These are phyloP conservation scores for Mirza zaza DNA, from an alignment of 2,113 vertebrate genomes.

Conservation along the genomic window DNA sequence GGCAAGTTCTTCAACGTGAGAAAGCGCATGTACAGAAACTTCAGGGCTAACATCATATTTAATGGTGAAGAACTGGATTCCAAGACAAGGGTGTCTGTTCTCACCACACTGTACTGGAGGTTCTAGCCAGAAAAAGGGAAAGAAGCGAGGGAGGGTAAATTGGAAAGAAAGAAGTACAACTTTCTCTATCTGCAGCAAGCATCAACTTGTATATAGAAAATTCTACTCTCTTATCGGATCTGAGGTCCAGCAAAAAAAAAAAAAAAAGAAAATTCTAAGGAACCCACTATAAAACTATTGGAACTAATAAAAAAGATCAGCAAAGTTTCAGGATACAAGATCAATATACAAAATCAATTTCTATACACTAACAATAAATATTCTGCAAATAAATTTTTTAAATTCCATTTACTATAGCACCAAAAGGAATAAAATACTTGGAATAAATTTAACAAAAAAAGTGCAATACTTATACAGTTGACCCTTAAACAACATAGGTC, in stretches of 20 bases:
- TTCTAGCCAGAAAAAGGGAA: not conserved
- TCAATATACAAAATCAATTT: not conserved
- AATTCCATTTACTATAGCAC: not conserved
- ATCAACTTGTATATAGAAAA: not conserved
- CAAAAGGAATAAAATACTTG: not conserved
- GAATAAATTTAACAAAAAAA: not conserved
- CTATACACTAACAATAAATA: not conserved
- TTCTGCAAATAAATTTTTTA: not conserved
- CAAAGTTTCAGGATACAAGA: no score
- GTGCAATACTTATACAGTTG: not conserved
- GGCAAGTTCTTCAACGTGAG: not conserved
- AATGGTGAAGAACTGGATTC: not conserved
- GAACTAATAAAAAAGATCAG: no score
- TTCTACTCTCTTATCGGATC: no score
- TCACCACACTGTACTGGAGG: not conserved
- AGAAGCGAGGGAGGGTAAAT: not conserved
- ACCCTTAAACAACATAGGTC: not conserved
- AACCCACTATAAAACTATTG: no score
- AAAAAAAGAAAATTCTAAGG: no score
- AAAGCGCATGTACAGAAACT: not conserved
- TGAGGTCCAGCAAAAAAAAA: no score
- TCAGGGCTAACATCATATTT: not conserved
- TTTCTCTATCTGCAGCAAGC: not conserved
- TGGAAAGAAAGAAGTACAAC: not conserved
- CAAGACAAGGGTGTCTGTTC: not conserved